Base-by-base conservation (phyloP, 2,888 invertebrate species). In the Hypomecis punctinalis region DNA sequence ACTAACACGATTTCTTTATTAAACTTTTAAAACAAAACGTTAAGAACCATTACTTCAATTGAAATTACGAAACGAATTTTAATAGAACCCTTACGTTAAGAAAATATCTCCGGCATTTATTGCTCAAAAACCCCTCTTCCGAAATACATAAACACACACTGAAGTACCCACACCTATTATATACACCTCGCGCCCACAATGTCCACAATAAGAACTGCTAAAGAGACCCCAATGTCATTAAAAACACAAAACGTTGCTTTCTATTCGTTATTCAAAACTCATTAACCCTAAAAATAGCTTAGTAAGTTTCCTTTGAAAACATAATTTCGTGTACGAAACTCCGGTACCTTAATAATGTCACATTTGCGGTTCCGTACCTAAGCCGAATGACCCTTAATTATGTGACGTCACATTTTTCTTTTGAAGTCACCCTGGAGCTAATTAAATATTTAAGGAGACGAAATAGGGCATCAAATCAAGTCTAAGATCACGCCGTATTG, bases 201-300 rank as follows among this genome's bases (percentile, higher is more conserved):
- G 37, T 23, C 39, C 43, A 54, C 23, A 61, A 47, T 52, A 54
- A 66, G 52, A 58, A 49, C 40, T 8, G 8, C 48, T 39, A 62
- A 61, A 62, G 37, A 53, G 52, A 66, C 62, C 60, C 6, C 47
- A 63, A 63, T 56, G 59, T 58, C 62, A 67, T 68, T 69, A 68
- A 64, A 52, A 64, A 68, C 54, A 66, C 47, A 58, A 66, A 67
- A 64, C 65, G 57, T 51, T 59, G 66, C 57, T 63, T 66, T 60
- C 55, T 66, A 62, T 68, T 68, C 64, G 62, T 71, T 70, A 70
- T 80, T 74, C 69, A 69, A 77, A 80, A 76, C 79, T 73, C 81
- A 80, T 84, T 85, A 79, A 75, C 78, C 79, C 75, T 73, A 63
- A 83, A 82, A 85, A 80, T 72, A 77, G 83, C 85, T 79, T 77